Base-by-base conservation (phyloP, 2,888 invertebrate genomes). In the Drosophila flavopinicola region DNA sequence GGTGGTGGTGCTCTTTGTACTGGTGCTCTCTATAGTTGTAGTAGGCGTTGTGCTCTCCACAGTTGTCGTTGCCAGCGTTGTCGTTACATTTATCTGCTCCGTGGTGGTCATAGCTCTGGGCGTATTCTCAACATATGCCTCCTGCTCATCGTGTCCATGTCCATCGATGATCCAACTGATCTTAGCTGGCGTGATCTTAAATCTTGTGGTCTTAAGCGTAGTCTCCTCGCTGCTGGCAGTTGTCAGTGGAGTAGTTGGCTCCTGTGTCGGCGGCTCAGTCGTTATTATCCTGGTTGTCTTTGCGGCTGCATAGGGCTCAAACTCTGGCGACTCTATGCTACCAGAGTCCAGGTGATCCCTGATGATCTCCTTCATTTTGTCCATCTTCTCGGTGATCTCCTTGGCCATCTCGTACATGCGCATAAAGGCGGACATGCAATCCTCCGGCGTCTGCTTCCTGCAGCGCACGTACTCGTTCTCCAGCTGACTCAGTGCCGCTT, bases 91-190 rank as follows among this genome's bases (percentile, higher is more conserved):
- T 1, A 17, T 39, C 10, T 15, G 39, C 4, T 48, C 52, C 4
- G 63, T 65, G 37, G 37, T 38, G 6, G 45, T 41, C 17, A 57
- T 51, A 2, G 61, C 32, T 56, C 57, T 44, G 2, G 54, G 73
- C n/a, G 71, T 74, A 44, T 67, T 61, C 57, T 72, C 75, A 3
- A 48, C 67, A 35, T 63, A 67, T 6, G 73, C 75, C 10, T 66
- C 86, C 35, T 64, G 52, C 20, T 75, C 76, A 35, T 77, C 64
- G 20, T 72, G 69, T n/a, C 85, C 89, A 17, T 77, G 73, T 3
- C 89, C 88, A 67, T 89, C 88, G 7, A 89, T 74, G 45, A 88
- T 89, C 88, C 88, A 89, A 42, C 88, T 88, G 5, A 89, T 80
- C 38, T 84, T 66, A 1, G 69, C 51, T 1, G 84, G 80, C 11